Evolutionary conservation across 2,797 vertebrate genomes (phyloP).

Genomic region (Pteronotus mesoamericanus): DNA sequence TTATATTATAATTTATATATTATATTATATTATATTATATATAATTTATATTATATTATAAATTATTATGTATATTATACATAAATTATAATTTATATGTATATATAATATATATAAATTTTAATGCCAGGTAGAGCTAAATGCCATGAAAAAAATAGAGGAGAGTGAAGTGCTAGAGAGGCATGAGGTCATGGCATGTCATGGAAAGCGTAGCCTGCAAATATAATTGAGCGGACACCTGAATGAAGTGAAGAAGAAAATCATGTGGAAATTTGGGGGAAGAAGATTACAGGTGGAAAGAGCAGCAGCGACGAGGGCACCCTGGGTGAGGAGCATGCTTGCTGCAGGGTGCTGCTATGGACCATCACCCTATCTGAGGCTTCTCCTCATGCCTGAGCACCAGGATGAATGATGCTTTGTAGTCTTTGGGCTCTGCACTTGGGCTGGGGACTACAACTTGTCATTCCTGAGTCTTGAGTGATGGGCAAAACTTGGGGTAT

Average conservation of each 20-base stretch:
- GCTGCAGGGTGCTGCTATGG: fast-evolving
- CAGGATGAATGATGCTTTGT: fast-evolving
- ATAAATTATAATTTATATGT: background rate
- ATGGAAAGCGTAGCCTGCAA: background rate
- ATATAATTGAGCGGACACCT: background rate
- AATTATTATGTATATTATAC: no score
- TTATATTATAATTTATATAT: no score
- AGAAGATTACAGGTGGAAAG: background rate
- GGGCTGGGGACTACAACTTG: background rate
- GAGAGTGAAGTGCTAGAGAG: background rate
- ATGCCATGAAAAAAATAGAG: background rate
- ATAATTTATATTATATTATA: no score
- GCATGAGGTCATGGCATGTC: no score
- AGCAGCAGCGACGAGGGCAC: background rate
- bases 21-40: no score
- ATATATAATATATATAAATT: background rate
- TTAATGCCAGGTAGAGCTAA: background rate
- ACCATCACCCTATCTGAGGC: fast-evolving
- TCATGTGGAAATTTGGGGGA: background rate
- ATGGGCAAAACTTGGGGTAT: background rate
- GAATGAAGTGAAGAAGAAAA: background rate
- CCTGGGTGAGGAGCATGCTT: background rate
- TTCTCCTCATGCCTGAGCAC: background rate
- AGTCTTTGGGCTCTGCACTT: background rate
- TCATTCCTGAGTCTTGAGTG: background rate